These are phyloP conservation scores for Cybosia mesomella DNA, from an alignment of 2,888 invertebrate species.

Conservation along the genomic window DNA sequence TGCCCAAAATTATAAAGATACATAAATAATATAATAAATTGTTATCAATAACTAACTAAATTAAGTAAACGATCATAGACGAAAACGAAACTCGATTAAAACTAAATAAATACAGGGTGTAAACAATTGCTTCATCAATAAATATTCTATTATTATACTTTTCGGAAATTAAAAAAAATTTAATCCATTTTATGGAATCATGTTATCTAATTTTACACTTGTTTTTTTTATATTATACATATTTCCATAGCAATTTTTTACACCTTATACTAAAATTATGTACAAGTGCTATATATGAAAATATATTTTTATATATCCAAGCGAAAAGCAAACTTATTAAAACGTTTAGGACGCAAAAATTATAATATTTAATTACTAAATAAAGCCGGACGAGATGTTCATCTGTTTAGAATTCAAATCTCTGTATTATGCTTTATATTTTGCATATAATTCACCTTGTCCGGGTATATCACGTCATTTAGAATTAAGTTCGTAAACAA, in stretches of 20 bases:
- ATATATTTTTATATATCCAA: conserved; percentile 66
- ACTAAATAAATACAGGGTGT: conserved; percentile 75
- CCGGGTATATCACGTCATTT: conserved; percentile 55
- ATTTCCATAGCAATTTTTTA: conserved; percentile 72
- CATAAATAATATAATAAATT: conserved; percentile 39
- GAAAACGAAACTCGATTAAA: conserved; percentile 62
- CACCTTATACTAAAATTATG: conserved; percentile 76
- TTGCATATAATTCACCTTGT: conserved; percentile 30
- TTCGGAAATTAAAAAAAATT: conserved; percentile 34
- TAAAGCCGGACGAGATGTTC: conserved; percentile 42
- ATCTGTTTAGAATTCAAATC: conserved; percentile 48
- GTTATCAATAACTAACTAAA: conserved; percentile 57
- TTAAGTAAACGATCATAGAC: conserved; percentile 63
- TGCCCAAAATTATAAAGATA: conserved; percentile 53
- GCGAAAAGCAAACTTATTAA: conserved; percentile 59
- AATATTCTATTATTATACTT: conserved; percentile 37
- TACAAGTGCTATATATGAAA: conserved; percentile 77
- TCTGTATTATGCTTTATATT: conserved; percentile 37
- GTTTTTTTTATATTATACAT: conserved; percentile 47
- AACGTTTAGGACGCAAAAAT: conserved; percentile 61
- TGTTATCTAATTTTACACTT: conserved; percentile 42
- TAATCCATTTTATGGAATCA: conserved; percentile 70
- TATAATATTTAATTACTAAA: conserved; percentile 54
- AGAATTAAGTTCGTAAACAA: conserved; percentile 54
- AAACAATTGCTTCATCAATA: conserved; percentile 66